phyloP scores from a whole-genome alignment of 2,113 vertebrate species.

The Campylomormyrus tamandua region DNA sequence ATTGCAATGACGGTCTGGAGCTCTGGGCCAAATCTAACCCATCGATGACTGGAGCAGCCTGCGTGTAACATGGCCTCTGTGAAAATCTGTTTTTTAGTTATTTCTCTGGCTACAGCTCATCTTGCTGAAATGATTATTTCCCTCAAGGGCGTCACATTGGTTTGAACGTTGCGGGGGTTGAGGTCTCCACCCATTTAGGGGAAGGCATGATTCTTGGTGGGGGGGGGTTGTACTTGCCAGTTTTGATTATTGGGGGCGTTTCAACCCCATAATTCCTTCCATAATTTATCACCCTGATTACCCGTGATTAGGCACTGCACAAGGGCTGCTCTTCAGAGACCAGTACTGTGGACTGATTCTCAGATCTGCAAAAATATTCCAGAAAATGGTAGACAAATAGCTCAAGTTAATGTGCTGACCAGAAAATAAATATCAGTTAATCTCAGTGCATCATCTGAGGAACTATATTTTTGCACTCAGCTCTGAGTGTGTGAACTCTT shows the following conservation, averaged over 20 bases:
- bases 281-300: neutral
- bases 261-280: no score
- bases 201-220: no score
- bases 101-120: neutral
- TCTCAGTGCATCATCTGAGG: neutral
- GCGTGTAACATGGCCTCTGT: neutral
- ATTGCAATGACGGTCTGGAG: neutral
- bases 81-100: neutral
- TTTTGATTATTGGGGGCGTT: no score
- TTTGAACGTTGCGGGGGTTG: no score
- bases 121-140: neutral
- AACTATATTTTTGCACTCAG: neutral
- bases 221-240: no score
- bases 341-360: neutral
- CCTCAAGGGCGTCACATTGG: neutral
- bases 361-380: neutral
- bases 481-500: neutral
- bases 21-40: neutral
- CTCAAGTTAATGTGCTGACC: neutral
- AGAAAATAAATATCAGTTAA: neutral
- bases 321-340: neutral
- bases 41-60: neutral
- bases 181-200: no score
- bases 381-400: neutral
- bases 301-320: neutral